Base-by-base conservation (phyloP, 2,797 vertebrate species). In the Gambusia yucatana region DNA sequence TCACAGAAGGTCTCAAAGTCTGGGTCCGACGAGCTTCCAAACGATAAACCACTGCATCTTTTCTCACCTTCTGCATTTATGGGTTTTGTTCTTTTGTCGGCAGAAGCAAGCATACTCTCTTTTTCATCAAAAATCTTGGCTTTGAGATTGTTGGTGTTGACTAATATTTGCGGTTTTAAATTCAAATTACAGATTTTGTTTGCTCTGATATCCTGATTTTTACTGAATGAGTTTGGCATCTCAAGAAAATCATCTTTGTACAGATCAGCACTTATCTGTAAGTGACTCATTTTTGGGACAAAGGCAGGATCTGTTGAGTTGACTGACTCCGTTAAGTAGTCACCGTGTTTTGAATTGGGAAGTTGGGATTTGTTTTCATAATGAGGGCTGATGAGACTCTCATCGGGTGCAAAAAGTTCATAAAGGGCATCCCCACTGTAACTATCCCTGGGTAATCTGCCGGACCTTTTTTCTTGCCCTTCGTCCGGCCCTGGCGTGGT, bases 361-460 rank as follows among this genome's bases (percentile, higher is more conserved):
- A 95, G 86, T 72, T 96, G 96, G 22, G 95, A 91, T 74, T 97
- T 96, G 74, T 96, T 96, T 41, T 94, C 96, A 0, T 96, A 96
- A 80, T 95, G 95, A 22, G 98, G 98, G 81, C 97, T 98, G 83
- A 98, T 94, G 61, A 99, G 95, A 72, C 95, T 93, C 14, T 99
- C 98, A 39, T 97, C 97, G 0, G 97, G 96, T 5, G 97, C 97
- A 92, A 97, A 98, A 76, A 99, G 98, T 86, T 99, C 98, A 9
- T 99, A 99, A 41, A 99, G 97, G 20, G 98, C 98, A 78, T 99
- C 98, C 0, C 98, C 98, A 0, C 98, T 99, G 90, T 99, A 99
- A 87, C 98, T 99, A 91, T 99, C 98, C 57, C 98, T 94, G 41
- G 98, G 97, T 67, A 99, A 94, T 46, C 96, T 95, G 55, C 97